These are phyloP conservation scores for Elymnias hypermnestra DNA, from an alignment of 1,140 invertebrate species.

Conservation along the genomic window DNA sequence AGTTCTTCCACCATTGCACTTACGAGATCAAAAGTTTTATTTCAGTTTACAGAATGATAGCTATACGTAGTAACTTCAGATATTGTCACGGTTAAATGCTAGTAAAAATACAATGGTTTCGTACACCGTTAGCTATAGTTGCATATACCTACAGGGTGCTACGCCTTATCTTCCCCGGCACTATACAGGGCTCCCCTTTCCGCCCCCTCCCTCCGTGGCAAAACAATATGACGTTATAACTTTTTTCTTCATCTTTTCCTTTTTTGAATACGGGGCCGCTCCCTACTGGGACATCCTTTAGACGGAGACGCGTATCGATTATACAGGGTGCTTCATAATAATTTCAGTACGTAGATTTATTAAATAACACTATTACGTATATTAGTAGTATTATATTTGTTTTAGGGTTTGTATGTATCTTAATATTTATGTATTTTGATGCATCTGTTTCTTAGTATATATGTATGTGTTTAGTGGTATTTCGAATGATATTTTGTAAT, in stretches of 20 bases:
- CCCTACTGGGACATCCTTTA: conserved; percentile 49
- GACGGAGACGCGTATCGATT: conserved; percentile 35
- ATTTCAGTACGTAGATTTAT: neutral
- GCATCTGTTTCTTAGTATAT: no score
- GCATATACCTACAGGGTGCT: conserved; percentile 41
- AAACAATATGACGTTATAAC: conserved; percentile 75
- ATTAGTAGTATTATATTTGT: no score
- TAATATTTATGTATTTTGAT: no score
- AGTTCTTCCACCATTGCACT: no score
- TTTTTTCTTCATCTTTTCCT: conserved; percentile 69
- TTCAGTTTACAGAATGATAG: no score
- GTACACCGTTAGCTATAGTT: conserved; percentile 34
- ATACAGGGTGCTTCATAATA: conserved; percentile 14
- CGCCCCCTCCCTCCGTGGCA: conserved; percentile 42
- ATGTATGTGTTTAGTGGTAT: no score
- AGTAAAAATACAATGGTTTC: conserved; percentile 46
- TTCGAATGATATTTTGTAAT: no score
- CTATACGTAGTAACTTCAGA: no score
- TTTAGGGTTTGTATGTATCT: no score
- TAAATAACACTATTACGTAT: neutral
- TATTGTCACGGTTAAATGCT: no score
- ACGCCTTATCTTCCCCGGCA: conserved; percentile 63
- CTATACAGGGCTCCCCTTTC: conserved; percentile 41
- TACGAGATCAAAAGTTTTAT: no score
- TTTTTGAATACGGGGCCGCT: conserved; percentile 65